A percentile compares a stretch with the other conserved stretches of the same genome.
Evolutionary conservation across 2,113 vertebrate species (phyloP).

Genomic region (Halcyon senegalensis): DNA sequence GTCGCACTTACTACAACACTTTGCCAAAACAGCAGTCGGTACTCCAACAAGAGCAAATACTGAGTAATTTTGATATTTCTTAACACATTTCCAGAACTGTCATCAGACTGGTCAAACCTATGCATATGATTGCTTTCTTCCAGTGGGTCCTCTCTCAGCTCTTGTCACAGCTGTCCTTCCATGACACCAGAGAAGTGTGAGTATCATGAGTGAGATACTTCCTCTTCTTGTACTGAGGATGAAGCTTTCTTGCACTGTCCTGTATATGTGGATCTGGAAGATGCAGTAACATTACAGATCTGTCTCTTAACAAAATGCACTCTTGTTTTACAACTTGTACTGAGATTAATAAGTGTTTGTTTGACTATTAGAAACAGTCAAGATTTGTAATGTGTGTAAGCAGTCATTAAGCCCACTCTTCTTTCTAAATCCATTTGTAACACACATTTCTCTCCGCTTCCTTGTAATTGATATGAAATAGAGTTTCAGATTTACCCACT

Average conservation of each 20-base stretch:
- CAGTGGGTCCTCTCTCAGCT: background rate
- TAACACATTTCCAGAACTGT: background rate
- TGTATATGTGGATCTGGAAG: background rate
- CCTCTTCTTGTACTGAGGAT: background rate
- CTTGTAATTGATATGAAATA: slow-evolving; percentile 4
- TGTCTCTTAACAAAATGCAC: background rate
- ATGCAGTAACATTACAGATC: background rate
- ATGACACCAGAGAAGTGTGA: fast-evolving
- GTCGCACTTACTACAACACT: background rate
- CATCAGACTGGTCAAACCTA: background rate
- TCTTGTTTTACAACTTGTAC: background rate
- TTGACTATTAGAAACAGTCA: background rate
- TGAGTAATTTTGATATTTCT: background rate
- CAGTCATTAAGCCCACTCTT: background rate
- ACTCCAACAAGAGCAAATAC: background rate
- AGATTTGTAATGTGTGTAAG: background rate
- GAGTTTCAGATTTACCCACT: slow-evolving; percentile 25
- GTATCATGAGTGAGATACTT: background rate
- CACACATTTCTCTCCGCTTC: background rate
- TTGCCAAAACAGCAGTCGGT: background rate
- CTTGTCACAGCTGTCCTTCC: background rate
- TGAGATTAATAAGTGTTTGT: background rate
- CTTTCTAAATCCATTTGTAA: background rate
- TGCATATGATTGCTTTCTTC: background rate
- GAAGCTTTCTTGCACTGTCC: background rate